Conservation (phyloP, 2,888 invertebrate genomes). For the Drosophila monieri region DNA sequence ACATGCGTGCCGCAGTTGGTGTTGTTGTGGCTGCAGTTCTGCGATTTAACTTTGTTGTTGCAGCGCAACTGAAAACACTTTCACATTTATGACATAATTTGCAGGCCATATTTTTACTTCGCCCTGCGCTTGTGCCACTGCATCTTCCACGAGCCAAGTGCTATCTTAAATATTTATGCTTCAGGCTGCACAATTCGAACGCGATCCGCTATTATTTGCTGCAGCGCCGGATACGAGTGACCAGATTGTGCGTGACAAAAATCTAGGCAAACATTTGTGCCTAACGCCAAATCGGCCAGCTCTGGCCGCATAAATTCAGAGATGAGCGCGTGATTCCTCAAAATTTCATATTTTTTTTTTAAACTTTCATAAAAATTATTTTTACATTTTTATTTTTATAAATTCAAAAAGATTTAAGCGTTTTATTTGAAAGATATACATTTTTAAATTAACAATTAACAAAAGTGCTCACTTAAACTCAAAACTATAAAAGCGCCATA, state of each 20-base stretch:
- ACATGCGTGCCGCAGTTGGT: constrained; percentile 49
- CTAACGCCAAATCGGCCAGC: background rate
- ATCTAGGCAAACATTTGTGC: background rate
- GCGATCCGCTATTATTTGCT: constrained; percentile 22
- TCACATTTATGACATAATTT: constrained; percentile 72
- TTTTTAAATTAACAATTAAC: background rate
- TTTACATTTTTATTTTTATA: background rate
- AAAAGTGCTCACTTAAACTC: background rate
- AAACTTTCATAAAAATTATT: background rate
- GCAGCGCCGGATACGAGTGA: constrained; percentile 4
- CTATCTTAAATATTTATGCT: constrained; percentile 54
- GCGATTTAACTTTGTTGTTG: constrained; percentile 27
- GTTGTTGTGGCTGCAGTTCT: constrained; percentile 23
- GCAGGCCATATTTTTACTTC: constrained; percentile 70
- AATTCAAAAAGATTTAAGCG: background rate
- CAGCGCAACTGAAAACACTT: constrained; percentile 53
- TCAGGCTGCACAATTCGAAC: constrained; percentile 26
- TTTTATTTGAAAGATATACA: too few relatives aligned
- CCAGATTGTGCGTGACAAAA: background rate
- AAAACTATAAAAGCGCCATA: background rate
- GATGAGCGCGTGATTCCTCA: background rate
- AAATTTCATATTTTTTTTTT: too few relatives aligned
- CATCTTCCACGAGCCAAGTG: constrained; percentile 49
- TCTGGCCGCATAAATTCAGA: background rate
- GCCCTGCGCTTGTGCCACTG: constrained; percentile 68